Conservation (phyloP, 2,888 invertebrate genomes). For the Eurois occulta region DNA sequence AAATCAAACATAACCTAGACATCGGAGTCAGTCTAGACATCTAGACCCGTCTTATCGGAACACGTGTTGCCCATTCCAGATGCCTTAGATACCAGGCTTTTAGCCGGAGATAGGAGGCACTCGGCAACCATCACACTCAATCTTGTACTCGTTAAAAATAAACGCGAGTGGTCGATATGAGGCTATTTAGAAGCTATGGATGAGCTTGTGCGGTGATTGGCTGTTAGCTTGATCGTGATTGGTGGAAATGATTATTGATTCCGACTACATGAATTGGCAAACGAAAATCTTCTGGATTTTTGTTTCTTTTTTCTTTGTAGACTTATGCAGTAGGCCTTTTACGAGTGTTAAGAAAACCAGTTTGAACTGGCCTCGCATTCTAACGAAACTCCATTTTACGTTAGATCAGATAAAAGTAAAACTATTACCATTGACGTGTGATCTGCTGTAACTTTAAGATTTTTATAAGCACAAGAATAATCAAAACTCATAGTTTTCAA, state of each 20-base stretch:
- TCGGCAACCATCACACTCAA: constrained; percentile 59
- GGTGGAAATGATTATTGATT: not conserved
- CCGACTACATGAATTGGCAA: not conserved
- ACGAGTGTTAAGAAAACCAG: too few species aligned
- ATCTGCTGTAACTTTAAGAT: too few species aligned
- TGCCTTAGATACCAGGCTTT: constrained; percentile 70
- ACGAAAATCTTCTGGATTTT: not conserved
- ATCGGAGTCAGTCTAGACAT: constrained; percentile 54
- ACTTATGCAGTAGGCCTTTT: too few species aligned
- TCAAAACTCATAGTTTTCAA: too few species aligned
- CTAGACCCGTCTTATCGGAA: constrained; percentile 61
- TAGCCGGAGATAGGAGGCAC: constrained; percentile 64
- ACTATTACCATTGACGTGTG: too few species aligned
- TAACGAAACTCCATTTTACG: too few species aligned
- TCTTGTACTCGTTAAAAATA: constrained; percentile 65
- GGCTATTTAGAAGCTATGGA: constrained; percentile 37
- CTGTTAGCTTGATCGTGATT: not conserved
- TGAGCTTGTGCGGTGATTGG: constrained; percentile 21
- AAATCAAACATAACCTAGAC: constrained; percentile 54
- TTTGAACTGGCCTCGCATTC: too few species aligned
- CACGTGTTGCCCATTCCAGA: constrained; percentile 70
- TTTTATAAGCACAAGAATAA: too few species aligned
- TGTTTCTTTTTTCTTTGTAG: not conserved
- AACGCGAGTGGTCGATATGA: constrained; percentile 42
- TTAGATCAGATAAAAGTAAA: too few species aligned